phyloP scores from a whole-genome alignment of 37 sponge, comb jelly and placozoan genomes.

The Bolinopsis microptera region DNA sequence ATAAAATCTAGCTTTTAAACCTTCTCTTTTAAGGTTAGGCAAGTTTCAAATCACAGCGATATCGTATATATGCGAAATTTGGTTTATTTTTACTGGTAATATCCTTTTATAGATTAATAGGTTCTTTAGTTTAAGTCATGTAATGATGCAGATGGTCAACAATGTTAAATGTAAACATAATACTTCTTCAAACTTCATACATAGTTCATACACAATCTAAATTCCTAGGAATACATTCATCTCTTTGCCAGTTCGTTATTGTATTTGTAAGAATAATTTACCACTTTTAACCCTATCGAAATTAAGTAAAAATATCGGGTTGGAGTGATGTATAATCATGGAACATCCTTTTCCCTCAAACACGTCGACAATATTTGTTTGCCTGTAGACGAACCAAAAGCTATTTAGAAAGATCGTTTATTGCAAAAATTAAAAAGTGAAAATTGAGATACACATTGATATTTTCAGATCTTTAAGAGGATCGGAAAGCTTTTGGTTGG shows the following conservation, averaged over 20 bases:
- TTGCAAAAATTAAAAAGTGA: too few species aligned
- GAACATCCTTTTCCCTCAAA: not conserved
- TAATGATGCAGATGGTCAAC: not conserved
- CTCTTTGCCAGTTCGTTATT: not conserved
- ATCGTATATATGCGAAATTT: not conserved
- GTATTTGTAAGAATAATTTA: not conserved
- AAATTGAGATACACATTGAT: too few species aligned
- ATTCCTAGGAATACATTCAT: not conserved
- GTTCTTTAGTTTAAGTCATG: not conserved
- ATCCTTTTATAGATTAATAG: not conserved
- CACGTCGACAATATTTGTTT: not conserved
- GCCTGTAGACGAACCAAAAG: too few species aligned
- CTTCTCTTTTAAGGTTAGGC: not conserved
- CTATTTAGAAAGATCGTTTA: too few species aligned
- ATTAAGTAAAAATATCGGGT: constrained; percentile 12
- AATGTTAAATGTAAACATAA: not conserved
- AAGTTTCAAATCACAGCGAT: not conserved
- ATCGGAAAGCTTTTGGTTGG: too few species aligned
- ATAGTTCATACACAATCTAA: not conserved
- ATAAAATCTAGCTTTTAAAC: not conserved
- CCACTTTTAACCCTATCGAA: constrained; percentile 56
- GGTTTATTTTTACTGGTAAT: not conserved
- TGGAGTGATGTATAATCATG: not conserved
- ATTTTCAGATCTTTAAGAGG: too few species aligned
- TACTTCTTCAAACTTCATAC: not conserved